A percentile compares a stretch with the other conserved stretches of the same genome.
phyloP scores from a whole-genome alignment of 2,888 invertebrate species.

The Melangyna quadrimaculata region DNA sequence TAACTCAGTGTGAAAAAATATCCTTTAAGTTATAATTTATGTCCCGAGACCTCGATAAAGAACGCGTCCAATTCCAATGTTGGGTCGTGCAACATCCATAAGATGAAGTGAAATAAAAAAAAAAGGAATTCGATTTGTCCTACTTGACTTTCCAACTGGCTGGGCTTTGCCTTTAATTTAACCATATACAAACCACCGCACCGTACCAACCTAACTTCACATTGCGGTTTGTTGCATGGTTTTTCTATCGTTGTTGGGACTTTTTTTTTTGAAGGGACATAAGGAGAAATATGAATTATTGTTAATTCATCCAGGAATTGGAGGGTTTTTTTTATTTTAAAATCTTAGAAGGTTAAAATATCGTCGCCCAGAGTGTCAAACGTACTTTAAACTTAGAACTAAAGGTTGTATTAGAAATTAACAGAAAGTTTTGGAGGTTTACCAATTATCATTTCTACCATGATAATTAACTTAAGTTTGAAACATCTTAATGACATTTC shows the following conservation, averaged over 20 bases:
- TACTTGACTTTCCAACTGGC: conserved; percentile 52
- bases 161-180: conserved; percentile 40
- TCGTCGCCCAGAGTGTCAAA: not conserved
- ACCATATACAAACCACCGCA: conserved; percentile 19
- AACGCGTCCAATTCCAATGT: conserved; percentile 30
- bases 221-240: conserved; percentile 9
- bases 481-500: no score
- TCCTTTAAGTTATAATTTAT: conserved; percentile 66
- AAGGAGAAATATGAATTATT: conserved; percentile 57
- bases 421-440: no score
- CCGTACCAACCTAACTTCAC: not conserved
- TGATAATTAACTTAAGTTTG: no score
- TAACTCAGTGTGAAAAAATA: conserved; percentile 70
- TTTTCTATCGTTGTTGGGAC: conserved; percentile 34
- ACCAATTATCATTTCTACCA: no score
- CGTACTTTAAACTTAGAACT: no score
- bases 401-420: no score
- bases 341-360: not conserved
- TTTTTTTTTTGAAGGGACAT: conserved; percentile 29
- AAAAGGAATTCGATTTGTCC: conserved; percentile 61
- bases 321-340: conserved; percentile 7
- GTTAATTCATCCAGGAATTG: conserved; percentile 29
- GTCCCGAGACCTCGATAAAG: conserved; percentile 34
- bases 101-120: not conserved
- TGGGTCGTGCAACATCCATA: not conserved